These are phyloP conservation scores for Xanthia icteritia DNA, from an alignment of 2,888 invertebrate species.

Conservation along the genomic window DNA sequence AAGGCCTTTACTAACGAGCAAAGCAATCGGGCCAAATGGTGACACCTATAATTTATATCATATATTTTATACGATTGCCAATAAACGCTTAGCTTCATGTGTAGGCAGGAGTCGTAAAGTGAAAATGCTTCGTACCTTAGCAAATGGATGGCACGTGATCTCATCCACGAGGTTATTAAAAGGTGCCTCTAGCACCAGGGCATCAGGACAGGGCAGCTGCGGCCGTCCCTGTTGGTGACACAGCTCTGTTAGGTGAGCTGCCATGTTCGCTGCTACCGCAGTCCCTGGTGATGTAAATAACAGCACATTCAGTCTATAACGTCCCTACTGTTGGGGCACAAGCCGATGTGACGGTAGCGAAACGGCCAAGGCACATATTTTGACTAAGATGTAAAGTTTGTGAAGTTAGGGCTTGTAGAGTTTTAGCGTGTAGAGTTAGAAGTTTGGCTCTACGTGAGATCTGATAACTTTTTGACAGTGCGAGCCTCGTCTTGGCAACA, in stretches of 20 bases:
- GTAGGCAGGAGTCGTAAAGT: neutral
- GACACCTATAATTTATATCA: too few relatives aligned
- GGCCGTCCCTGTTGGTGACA: constrained; percentile 91
- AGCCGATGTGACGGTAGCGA: too few relatives aligned
- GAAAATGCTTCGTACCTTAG: constrained; percentile 87
- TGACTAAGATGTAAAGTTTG: too few relatives aligned
- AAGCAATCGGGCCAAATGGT: neutral
- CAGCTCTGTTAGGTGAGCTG: constrained; percentile 84
- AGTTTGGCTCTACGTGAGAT: too few relatives aligned
- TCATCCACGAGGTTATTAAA: constrained; percentile 98
- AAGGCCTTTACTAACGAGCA: neutral
- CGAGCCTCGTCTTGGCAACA: too few relatives aligned
- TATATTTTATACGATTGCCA: too few relatives aligned
- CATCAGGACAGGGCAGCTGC: constrained; percentile 90
- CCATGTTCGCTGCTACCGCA: constrained; percentile 88
- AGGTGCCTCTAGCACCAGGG: constrained; percentile 96
- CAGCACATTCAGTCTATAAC: too few relatives aligned
- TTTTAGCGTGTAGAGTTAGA: too few relatives aligned
- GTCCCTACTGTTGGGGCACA: too few relatives aligned
- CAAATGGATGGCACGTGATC: constrained; percentile 95
- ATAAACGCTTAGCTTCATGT: neutral
- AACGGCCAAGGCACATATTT: too few relatives aligned
- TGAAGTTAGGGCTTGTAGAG: too few relatives aligned
- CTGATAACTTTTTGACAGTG: too few relatives aligned
- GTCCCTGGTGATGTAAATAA: constrained; percentile 83